Conservation (phyloP, 1,140 invertebrate genomes). For the Aphidius ervi region DNA sequence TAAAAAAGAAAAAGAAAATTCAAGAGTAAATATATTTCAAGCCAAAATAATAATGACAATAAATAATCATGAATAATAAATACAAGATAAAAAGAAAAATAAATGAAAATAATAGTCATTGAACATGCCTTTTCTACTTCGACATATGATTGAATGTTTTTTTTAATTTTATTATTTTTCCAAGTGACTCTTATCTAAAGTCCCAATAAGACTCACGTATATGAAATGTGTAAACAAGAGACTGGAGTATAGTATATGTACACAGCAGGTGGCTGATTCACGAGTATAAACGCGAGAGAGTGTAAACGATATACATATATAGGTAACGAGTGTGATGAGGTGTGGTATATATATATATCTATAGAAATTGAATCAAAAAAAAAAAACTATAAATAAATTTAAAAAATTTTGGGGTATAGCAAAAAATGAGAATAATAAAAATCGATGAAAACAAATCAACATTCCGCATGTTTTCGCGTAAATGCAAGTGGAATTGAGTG, state of each 20-base stretch:
- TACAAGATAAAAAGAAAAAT: no score
- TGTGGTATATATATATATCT: not conserved
- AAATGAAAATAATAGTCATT: no score
- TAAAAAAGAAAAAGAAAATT: not conserved
- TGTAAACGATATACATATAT: conserved; percentile 10
- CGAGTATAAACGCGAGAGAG: conserved; percentile 24
- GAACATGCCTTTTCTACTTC: no score
- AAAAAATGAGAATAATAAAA: not conserved
- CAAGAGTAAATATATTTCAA: not conserved
- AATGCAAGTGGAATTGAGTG: no score
- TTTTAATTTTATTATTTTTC: conserved; percentile 5
- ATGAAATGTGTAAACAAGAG: conserved; percentile 40
- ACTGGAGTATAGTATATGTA: conserved; percentile 27
- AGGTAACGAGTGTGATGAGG: not conserved
- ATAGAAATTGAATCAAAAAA: not conserved
- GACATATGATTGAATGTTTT: not conserved
- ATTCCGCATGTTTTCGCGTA: no score
- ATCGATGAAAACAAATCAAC: no score
- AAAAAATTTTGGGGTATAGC: not conserved
- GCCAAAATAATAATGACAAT: not conserved
- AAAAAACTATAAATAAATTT: not conserved
- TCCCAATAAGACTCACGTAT: conserved; percentile 12
- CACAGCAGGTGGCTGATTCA: conserved; percentile 41
- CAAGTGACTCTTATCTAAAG: not conserved
- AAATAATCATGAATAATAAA: not conserved